Evolutionary conservation across 1,140 invertebrate species (phyloP), one percentile per base, ranked within the genome.

Genomic region (Gonatopus flavifemur): DNA sequence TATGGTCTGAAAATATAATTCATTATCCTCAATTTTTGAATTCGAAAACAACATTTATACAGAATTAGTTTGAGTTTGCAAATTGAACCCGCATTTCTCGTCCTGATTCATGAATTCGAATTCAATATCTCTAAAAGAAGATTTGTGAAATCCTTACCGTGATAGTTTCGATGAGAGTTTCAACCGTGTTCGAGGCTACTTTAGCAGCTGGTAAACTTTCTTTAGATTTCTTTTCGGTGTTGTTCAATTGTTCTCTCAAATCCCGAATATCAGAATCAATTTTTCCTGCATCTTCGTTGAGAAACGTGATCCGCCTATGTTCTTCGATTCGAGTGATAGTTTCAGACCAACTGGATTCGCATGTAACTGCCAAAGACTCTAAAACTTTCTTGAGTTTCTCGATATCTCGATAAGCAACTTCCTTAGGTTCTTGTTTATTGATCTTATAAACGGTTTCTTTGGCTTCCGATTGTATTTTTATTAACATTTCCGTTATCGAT

Each of bases 121-220:
- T n/a, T n/a, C n/a, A n/a, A n/a, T n/a, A n/a, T n/a, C n/a, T n/a
- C n/a, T n/a, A n/a, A n/a, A n/a, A n/a, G n/a, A n/a, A n/a, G n/a
- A n/a, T n/a, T n/a, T n/a, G n/a, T n/a, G 49, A 37, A 43, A 22
- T n/a, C 77, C 70, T 80, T 78, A 91, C 89, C 78, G 86, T 79
- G 57, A 92, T 85, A 37, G 88, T 91, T 74, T 85, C 85, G 75
- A 92, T 88, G 70, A 93, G 92, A 55, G 90, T 84, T 37, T 80
- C 79, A 68, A 91, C 93, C 32, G 87, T 84, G 42, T 83, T 76
- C 8, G 87, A 86, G 42, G 86, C 86, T 35, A 85, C 82, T 69
- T 83, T 84, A 1, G 88, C 87, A 25, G 84, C 80, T 8, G 81
- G 76, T 47, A 89, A 70, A 60, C 86, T 89, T 63, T 90, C 88